A percentile compares a stretch with the other conserved stretches of the same genome.
These are phyloP conservation scores for Physeter macrocephalus DNA, from an alignment of 2,113 vertebrate genomes.

Conservation along the genomic window DNA sequence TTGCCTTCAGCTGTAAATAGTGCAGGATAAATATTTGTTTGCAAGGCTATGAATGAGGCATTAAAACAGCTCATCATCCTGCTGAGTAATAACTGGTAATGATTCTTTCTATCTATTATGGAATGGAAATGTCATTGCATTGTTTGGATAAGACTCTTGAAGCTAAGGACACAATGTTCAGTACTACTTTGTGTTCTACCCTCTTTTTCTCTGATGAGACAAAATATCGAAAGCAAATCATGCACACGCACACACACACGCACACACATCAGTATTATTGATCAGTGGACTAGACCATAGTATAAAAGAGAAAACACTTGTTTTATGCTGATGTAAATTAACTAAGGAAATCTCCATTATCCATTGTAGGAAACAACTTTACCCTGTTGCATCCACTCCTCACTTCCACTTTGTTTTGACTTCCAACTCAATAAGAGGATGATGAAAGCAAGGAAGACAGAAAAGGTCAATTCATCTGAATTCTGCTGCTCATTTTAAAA, in stretches of 20 bases:
- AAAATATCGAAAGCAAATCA: neutral
- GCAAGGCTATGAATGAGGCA: neutral
- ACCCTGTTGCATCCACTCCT: neutral
- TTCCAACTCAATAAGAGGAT: neutral
- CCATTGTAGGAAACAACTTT: neutral
- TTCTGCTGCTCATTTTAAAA: constrained; percentile 1
- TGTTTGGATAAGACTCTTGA: constrained; percentile 6
- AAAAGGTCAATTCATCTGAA: neutral
- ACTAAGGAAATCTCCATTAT: neutral
- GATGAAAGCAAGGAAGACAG: neutral
- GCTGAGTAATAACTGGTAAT: constrained; percentile 40
- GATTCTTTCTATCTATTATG: neutral
- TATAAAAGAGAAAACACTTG: neutral
- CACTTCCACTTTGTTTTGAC: neutral
- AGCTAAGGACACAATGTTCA: constrained; percentile 9
- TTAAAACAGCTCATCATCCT: constrained; percentile 45
- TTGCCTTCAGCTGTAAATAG: constrained; percentile 37
- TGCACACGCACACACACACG: neutral
- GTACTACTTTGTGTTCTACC: neutral
- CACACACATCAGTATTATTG: neutral
- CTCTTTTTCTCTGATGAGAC: neutral
- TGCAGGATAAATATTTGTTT: constrained; percentile 53
- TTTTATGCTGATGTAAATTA: neutral
- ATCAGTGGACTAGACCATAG: neutral
- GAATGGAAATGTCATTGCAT: constrained; percentile 5